Conservation (phyloP, 2,888 invertebrate species). For the Onchidella celtica region DNA sequence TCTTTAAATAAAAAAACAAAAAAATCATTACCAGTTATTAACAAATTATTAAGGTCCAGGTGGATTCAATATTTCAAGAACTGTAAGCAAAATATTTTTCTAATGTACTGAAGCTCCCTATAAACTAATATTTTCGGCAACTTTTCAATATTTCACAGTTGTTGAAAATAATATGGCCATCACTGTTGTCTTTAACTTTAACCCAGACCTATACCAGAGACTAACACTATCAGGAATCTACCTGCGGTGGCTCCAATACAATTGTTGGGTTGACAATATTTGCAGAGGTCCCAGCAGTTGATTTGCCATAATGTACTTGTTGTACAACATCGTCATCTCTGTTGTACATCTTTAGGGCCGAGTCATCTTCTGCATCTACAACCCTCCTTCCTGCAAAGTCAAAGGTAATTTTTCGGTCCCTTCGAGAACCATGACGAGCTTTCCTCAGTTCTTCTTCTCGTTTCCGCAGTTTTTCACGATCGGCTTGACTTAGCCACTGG, state of each 20-base stretch:
- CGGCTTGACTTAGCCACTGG: conserved; percentile 89
- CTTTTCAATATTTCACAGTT: no score
- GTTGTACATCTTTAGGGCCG: conserved; percentile 73
- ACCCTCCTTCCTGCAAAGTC: conserved; percentile 85
- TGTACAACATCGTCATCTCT: conserved; percentile 79
- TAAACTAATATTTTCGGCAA: no score
- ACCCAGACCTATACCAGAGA: no score
- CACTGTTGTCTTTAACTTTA: no score
- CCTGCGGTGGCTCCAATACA: conserved; percentile 52
- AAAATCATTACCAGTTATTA: no score
- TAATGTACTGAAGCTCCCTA: no score
- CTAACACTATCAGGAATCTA: no score
- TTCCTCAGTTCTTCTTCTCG: conserved; percentile 86
- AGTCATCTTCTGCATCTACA: conserved; percentile 80
- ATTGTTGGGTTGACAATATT: conserved; percentile 59
- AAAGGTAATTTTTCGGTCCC: conserved; percentile 86
- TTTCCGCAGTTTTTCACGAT: conserved; percentile 85
- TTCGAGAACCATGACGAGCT: conserved; percentile 86
- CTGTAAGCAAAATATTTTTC: no score
- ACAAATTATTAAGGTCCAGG: no score
- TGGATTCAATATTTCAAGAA: no score
- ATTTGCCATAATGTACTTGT: conserved; percentile 72
- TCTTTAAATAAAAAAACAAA: no score
- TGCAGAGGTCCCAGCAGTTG: background rate
- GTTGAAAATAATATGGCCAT: no score